Percentiles rank a stretch among this genome's conserved stretches.
These are phyloP conservation scores for Tipula helvola DNA, from an alignment of 2,888 invertebrate genomes.

Conservation along the genomic window DNA sequence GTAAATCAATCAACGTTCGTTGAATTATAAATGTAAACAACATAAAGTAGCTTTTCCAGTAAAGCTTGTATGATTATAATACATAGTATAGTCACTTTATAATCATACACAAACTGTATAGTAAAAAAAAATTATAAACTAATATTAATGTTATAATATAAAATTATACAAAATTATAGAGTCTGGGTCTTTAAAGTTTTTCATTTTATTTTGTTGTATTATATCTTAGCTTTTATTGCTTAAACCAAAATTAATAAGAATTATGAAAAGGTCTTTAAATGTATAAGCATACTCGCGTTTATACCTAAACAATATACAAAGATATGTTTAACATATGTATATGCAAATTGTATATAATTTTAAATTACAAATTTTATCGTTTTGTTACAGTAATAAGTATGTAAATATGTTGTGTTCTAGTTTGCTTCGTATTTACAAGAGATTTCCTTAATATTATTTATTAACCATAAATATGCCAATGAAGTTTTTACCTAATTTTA, in stretches of 20 bases:
- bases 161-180: slow-evolving; percentile 4
- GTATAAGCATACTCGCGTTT: not conserved
- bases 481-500: too few relatives aligned
- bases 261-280: slow-evolving; percentile 4
- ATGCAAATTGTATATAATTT: not conserved
- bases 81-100: not conserved
- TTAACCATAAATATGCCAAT: too few relatives aligned
- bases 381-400: not conserved
- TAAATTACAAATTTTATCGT: not conserved
- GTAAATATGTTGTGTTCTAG: not conserved
- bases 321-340: not conserved
- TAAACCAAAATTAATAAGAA: not conserved
- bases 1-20: not conserved
- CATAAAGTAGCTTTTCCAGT: not conserved
- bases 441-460: too few relatives aligned
- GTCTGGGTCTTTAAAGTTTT: not conserved
- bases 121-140: not conserved
- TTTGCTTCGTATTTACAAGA: too few relatives aligned
- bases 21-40: not conserved
- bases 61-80: not conserved
- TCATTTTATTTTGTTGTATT: not conserved
- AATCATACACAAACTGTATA: not conserved
- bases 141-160: not conserved
- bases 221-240: not conserved
- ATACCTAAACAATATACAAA: not conserved